Evolutionary conservation across 2,113 vertebrate genomes (phyloP), one percentile per base, ranked within the genome.

Genomic region (Calyptomena viridis): DNA sequence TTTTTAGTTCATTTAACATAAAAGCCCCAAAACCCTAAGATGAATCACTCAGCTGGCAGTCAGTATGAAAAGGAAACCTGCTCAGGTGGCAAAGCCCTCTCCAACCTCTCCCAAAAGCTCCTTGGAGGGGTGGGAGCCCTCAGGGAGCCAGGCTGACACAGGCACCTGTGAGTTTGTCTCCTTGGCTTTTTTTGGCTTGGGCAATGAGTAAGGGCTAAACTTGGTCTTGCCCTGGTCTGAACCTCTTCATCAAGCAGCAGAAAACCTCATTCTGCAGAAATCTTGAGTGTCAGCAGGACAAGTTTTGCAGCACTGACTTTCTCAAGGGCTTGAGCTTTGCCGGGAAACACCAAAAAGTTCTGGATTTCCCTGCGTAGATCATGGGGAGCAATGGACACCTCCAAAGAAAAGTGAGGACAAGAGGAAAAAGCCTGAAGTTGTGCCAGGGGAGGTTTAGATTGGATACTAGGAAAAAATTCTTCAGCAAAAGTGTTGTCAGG

Each of bases 361-460:
- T 55, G 3, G 2, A 28, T 55, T 59, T 86, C 17, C 16, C 8
- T 28, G 5, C 8, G 21, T 6, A 64, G 35, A 74, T 24, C 14
- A 14, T 1, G 20, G 46, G 9, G 23, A 67, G 22, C 8, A 2
- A 37, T 2, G 14, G 42, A 19, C 1, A 0, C 12, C 44, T 68
- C 49, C 63, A 31, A 73, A 68, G 28, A 3, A 5, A 78, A 86
- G 47, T 3, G 5, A 62, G 27, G 9, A 55, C 25, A 15, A n/a
- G 55, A 62, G 25, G 9, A 42, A 42, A 55, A 2, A 8, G 20
- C 12, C n/a, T 62, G 63, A 47, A 76, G 11, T 18, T 55, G 14
- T 47, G 17, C 11, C 71, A 76, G 63, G 18, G 18, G 18, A 62
- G 12, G 12, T 76, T 49, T 27, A 33, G n/a, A 28, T 33, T 2